Evolutionary conservation across 2,888 invertebrate genomes (phyloP).

Genomic region (Drosophila fungiperda): DNA sequence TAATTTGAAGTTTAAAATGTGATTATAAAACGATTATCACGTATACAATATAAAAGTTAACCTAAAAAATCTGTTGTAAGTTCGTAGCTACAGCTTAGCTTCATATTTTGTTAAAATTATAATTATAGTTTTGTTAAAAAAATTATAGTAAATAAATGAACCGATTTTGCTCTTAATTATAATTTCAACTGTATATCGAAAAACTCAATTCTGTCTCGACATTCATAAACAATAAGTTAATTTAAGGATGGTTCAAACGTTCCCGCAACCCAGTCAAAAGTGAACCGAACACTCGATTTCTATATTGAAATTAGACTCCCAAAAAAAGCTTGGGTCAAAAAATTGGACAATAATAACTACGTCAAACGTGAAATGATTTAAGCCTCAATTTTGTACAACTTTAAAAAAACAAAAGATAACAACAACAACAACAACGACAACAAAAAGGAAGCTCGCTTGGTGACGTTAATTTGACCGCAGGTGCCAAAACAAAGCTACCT

Average conservation of each 20-base stretch:
- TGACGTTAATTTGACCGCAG: slow-evolving; percentile 71
- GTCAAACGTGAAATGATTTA: neutral
- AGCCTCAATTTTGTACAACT: neutral
- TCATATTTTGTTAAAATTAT: neutral
- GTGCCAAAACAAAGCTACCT: slow-evolving; percentile 53
- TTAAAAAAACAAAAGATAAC: neutral
- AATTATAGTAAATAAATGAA: no score
- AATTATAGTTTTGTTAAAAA: no score
- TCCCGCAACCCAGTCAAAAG: no score
- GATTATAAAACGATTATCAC: neutral
- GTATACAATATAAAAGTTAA: neutral
- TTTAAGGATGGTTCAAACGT: no score
- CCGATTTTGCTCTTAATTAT: neutral
- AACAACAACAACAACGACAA: slow-evolving; percentile 8
- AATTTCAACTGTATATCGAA: no score
- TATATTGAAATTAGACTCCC: neutral
- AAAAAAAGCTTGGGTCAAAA: neutral
- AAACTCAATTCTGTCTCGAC: neutral
- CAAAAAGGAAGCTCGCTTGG: neutral
- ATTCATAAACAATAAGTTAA: no score
- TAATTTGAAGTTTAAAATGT: neutral
- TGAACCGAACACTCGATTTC: neutral
- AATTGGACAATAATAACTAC: neutral
- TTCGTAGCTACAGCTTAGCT: neutral
- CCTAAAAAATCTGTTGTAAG: neutral